Base-by-base conservation (phyloP, 2,888 invertebrate genomes). In the Patella caerulea region DNA sequence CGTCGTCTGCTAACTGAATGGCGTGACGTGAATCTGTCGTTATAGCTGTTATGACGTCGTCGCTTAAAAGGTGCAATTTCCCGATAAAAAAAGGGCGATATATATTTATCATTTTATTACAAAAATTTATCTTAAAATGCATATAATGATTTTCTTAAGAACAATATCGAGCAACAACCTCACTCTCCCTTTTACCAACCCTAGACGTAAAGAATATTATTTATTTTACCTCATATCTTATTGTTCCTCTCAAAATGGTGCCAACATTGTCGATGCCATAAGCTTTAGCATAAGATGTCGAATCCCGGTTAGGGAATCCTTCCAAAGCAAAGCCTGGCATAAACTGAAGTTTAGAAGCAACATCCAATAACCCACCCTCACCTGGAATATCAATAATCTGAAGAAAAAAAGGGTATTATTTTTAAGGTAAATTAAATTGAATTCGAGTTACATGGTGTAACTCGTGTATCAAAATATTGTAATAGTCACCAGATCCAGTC, bases 221-320 rank as follows among this genome's bases (percentile, higher is more conserved):
- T 45, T 45, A 7, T 24, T 73, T 76, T 83, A 92, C 93, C 93
- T 94, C 95, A 91, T 97, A 99, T 86, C 99, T 94, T 73, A 99
- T 94, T 1, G 99, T 99, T 78, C 99, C 99, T 79, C 99, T 93
- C 75, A 99, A 93, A 86, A 99, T 94, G 0, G 99, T 99, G 80
- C 95, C 94, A 0, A 97, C 93, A 29, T 90, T 95, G 15, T 94
- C 93, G 79, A 99, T 95, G 3, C 97, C 97, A 90, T 99, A 99
- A 0, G 96, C 93, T 73, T 95, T 94, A 0, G 95, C 94, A 90
- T 99, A 99, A 65, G 95, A 94, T 0, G 96, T 96, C 77, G 98
- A 98, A 91, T 99, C 99, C 79, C 99, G 94, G 93, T 99, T 99
- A 0, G 99, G 98, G 90, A 96, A 98, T 0, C 98, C 98, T 93